These are phyloP conservation scores for Miichthys miiuy DNA, from an alignment of 2,797 vertebrate species.

Conservation along the genomic window DNA sequence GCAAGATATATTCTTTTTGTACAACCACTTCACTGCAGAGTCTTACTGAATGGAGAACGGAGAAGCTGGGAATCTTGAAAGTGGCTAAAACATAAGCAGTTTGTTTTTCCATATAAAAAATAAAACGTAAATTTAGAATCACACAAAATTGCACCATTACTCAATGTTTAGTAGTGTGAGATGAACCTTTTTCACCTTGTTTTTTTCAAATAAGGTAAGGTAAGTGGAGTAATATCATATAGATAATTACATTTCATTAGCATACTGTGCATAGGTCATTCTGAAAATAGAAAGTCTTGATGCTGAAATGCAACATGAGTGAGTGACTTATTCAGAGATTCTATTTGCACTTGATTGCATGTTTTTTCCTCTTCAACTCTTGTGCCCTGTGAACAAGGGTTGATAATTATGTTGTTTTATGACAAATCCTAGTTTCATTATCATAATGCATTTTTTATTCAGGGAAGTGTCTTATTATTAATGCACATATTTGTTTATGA, in stretches of 20 bases:
- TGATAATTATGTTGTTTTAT: conserved; percentile 15
- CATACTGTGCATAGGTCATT: not conserved
- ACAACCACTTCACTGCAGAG: conserved; percentile 52
- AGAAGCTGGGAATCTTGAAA: conserved; percentile 36
- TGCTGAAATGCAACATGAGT: not conserved
- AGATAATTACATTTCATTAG: not conserved
- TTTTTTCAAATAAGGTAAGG: not conserved
- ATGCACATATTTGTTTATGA: conserved; percentile 59
- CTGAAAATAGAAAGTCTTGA: not conserved
- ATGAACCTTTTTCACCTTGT: not conserved
- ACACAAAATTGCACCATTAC: not conserved
- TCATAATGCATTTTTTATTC: conserved; percentile 56
- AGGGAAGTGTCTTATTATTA: conserved; percentile 53
- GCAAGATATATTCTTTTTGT: conserved; percentile 56
- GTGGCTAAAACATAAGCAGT: conserved; percentile 16
- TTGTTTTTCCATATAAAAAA: not conserved
- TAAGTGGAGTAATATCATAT: not conserved
- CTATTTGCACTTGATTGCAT: not conserved
- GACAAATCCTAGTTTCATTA: conserved; percentile 33
- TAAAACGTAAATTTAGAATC: conserved; percentile 1
- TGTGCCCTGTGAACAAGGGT: not conserved
- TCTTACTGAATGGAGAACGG: conserved; percentile 32
- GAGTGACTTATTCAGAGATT: not conserved
- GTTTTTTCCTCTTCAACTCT: not conserved
- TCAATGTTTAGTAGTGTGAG: not conserved